Conservation (phyloP, 1,140 invertebrate genomes). For the Apocrypta bakeri region DNA sequence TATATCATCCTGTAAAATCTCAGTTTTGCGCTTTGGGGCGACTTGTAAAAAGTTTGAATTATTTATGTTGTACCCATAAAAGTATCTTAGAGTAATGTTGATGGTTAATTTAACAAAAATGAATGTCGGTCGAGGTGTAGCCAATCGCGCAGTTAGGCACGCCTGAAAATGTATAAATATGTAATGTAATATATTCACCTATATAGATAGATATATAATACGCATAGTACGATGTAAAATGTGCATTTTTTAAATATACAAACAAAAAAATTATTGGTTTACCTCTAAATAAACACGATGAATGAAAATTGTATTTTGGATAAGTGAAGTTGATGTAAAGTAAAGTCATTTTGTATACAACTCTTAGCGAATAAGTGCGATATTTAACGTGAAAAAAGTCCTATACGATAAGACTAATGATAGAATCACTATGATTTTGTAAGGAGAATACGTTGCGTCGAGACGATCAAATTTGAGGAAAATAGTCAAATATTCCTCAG, state of each 20-base stretch:
- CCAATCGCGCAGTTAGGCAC: constrained; percentile 57
- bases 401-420: constrained; percentile 50
- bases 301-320: constrained; percentile 65
- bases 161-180: constrained; percentile 71
- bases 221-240: constrained; percentile 55
- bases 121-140: constrained; percentile 61
- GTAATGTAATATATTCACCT: constrained; percentile 64
- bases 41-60: constrained; percentile 72
- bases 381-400: constrained; percentile 64
- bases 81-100: constrained; percentile 66
- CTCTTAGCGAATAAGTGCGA: constrained; percentile 60
- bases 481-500: constrained; percentile 71
- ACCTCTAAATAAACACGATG: constrained; percentile 55
- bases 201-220: constrained; percentile 48
- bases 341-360: constrained; percentile 71
- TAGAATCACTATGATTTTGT: constrained; percentile 43
- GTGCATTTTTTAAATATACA: constrained; percentile 38
- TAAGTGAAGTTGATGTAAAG: constrained; percentile 66
- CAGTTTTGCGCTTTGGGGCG: constrained; percentile 60
- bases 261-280: constrained; percentile 49
- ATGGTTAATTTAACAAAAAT: constrained; percentile 71
- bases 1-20: constrained; percentile 66
- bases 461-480: constrained; percentile 55
- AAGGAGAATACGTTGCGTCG: constrained; percentile 25
- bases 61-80: constrained; percentile 66